Conservation (phyloP, 2,797 vertebrate species). For the Heteromormyrus szaboi region DNA sequence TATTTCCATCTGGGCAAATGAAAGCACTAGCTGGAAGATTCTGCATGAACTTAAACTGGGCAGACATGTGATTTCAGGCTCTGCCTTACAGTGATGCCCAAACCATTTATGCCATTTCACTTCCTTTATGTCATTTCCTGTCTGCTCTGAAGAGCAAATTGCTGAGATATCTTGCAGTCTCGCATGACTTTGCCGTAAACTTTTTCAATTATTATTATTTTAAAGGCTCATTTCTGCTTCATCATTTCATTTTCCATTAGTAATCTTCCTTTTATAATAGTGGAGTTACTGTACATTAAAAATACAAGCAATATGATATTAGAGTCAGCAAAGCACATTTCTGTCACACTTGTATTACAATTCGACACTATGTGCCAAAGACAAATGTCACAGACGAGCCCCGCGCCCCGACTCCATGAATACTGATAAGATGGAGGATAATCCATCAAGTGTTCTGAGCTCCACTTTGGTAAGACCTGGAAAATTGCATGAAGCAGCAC, state of each 20-base stretch:
- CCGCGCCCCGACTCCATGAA: neutral
- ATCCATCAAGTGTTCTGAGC: neutral
- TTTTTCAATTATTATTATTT: constrained; percentile 4
- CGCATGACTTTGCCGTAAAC: neutral
- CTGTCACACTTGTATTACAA: neutral
- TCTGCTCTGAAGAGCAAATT: neutral
- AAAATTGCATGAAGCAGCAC: constrained; percentile 4
- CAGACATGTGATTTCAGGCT: neutral
- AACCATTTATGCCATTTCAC: neutral
- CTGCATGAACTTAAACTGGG: neutral
- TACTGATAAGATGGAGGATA: neutral
- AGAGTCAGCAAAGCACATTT: neutral
- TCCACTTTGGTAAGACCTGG: neutral
- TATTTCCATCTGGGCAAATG: constrained; percentile 2
- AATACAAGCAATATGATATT: neutral
- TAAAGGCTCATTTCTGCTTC: neutral
- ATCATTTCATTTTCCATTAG: neutral
- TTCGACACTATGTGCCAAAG: neutral
- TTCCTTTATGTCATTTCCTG: neutral
- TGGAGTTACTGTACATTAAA: neutral
- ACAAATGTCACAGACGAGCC: neutral
- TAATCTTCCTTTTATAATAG: neutral
- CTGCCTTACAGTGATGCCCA: neutral
- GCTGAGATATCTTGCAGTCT: neutral
- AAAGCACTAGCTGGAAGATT: neutral